Base-by-base conservation (phyloP, 1,140 invertebrate genomes). In the Aphelenchoides besseyi region DNA sequence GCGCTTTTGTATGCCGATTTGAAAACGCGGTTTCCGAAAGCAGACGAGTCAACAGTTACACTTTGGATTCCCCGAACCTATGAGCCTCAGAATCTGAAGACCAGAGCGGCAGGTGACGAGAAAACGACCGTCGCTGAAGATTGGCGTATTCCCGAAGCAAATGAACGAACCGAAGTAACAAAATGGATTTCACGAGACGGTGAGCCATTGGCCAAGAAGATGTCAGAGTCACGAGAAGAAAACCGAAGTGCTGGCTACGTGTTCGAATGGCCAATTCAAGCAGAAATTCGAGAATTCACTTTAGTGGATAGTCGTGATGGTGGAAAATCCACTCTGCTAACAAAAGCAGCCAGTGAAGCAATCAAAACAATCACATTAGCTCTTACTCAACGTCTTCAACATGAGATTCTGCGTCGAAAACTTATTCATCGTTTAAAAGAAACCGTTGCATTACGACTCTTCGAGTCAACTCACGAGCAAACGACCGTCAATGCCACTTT, bases 51-150 rank as follows among this genome's bases (percentile, higher is more conserved):
- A 12, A 61, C 68, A 5, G 68, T 52, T 16, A 69, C 55, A 2
- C 41, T 57, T 8, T 41, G 23, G 1, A 82, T 84, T 53, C n/a
- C 72, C 3, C 32, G 77, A 66, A 55, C 18, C 30, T 35, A 73
- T 37, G 57, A 63, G 23, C 70, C 82, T 16, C 64, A 57, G 5
- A 33, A 52, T 16, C 33, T 84, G 8, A 35, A 48, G 28, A 79
- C 79, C 2, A 68, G 71, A 68, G 79, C 74, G n/a, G 64, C 79
- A 2, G 71, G 16, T 2, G 73, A 84, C 37, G 81, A 82, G 36
- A 57, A 26, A n/a, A 30, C 35, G 36, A 68, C 18, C 12, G 61
- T 78, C 26, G 57, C 32, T 55, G 68, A 82, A 37, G 57, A 73
- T 9, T 79, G 74, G 82, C 41, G 64, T 3, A 68, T 74, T 37